A percentile compares a stretch with the other conserved stretches of the same genome.
These are phyloP conservation scores for Eueremaeus valkanovi DNA, from an alignment of 2,888 invertebrate species.

Conservation along the genomic window DNA sequence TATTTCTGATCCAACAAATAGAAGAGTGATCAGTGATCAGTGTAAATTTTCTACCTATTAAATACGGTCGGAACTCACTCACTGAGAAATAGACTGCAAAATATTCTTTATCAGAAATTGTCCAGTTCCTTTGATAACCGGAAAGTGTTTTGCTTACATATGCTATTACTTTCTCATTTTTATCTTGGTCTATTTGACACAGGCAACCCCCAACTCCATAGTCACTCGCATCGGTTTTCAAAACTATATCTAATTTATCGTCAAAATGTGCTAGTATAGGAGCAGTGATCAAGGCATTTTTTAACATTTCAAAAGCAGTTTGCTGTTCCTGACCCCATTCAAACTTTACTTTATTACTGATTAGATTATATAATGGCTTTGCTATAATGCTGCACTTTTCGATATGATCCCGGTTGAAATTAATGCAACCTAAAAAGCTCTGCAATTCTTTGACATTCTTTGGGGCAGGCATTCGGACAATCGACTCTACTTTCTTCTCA, in stretches of 20 bases:
- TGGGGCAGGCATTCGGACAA: neutral
- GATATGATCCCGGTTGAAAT: neutral
- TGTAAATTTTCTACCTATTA: neutral
- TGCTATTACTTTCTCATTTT: neutral
- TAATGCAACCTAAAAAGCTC: neutral
- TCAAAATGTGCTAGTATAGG: neutral
- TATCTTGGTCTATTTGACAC: neutral
- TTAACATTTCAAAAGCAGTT: neutral
- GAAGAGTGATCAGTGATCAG: neutral
- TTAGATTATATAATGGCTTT: no score
- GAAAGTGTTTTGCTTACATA: neutral
- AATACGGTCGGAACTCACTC: neutral
- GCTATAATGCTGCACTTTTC: neutral
- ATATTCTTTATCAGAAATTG: neutral
- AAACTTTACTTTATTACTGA: no score
- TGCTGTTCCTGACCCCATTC: neutral
- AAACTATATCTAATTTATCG: neutral
- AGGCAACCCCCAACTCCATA: neutral
- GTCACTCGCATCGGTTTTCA: neutral
- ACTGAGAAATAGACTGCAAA: neutral
- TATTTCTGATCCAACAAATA: neutral
- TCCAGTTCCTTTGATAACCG: neutral
- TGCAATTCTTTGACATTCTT: neutral
- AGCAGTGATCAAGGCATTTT: neutral
- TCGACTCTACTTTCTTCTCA: neutral